Evolutionary conservation across 2,888 invertebrate species (phyloP).

Genomic region (Onthophagus sagittarius): DNA sequence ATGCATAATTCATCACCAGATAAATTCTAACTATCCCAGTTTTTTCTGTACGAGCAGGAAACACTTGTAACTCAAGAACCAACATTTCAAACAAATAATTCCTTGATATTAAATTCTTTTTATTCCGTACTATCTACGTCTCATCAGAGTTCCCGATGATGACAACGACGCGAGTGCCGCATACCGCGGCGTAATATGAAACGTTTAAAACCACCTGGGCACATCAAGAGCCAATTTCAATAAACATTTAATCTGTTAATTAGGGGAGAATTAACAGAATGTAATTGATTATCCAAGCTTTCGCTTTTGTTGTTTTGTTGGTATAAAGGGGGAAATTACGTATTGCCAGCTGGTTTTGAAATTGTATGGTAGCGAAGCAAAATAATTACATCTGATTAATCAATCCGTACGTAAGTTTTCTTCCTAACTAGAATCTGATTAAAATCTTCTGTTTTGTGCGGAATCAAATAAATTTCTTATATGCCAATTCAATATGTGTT

Average conservation of each 20-base stretch:
- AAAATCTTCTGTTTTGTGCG: too few relatives aligned
- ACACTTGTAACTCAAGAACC: too few relatives aligned
- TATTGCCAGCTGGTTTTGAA: neutral
- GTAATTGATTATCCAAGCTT: neutral
- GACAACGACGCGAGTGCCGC: neutral
- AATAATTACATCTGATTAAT: too few relatives aligned
- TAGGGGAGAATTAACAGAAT: neutral
- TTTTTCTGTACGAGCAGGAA: too few relatives aligned
- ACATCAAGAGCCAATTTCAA: neutral
- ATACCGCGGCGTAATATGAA: neutral
- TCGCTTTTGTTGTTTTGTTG: neutral
- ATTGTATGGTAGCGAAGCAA: neutral
- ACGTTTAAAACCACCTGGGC: neutral
- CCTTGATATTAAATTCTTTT: neutral
- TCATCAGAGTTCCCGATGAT: neutral
- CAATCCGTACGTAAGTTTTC: too few relatives aligned
- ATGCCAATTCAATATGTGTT: neutral
- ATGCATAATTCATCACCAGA: too few relatives aligned
- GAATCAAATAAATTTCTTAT: neutral
- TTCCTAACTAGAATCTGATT: too few relatives aligned
- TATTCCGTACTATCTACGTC: neutral
- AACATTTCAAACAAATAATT: too few relatives aligned
- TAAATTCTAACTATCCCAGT: too few relatives aligned
- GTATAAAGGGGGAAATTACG: neutral
- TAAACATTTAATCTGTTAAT: neutral